Percentiles rank a stretch among this genome's conserved stretches.
Evolutionary conservation across 2,797 vertebrate genomes (phyloP).

Genomic region (Valencia hispanica): DNA sequence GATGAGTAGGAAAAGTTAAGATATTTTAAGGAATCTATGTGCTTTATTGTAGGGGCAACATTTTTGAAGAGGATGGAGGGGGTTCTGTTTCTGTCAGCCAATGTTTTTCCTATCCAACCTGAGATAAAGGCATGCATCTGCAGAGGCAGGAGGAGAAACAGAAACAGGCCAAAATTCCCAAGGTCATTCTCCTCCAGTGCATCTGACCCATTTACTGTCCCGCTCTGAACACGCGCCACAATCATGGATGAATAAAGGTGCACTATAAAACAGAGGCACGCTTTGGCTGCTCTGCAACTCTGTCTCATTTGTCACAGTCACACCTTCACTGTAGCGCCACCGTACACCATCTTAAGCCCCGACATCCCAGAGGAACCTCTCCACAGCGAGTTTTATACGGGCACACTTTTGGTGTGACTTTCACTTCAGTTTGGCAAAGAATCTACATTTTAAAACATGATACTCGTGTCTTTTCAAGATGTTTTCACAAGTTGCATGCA

Average conservation of each 20-base stretch:
- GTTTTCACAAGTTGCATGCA: too few relatives aligned
- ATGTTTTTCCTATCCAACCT: neutral
- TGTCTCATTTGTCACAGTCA: slow-evolving; percentile 28
- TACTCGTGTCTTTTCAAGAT: too few relatives aligned
- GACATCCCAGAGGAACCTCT: slow-evolving; percentile 32
- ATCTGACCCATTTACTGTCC: slow-evolving; percentile 78
- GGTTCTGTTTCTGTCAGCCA: slow-evolving; percentile 8
- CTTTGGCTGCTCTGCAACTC: slow-evolving; percentile 38
- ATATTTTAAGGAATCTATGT: neutral
- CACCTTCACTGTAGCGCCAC: slow-evolving; percentile 5
- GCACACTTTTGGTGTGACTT: slow-evolving; percentile 9
- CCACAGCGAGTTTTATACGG: slow-evolving; percentile 10
- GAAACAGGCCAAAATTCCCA: slow-evolving; percentile 79
- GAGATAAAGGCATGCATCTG: slow-evolving; percentile 55
- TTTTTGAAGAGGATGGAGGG: neutral
- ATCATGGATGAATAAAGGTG: slow-evolving; percentile 60
- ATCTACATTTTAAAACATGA: too few relatives aligned
- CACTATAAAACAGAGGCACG: slow-evolving; percentile 16
- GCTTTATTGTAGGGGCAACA: neutral
- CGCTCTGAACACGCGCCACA: slow-evolving; percentile 36
- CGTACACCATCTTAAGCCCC: slow-evolving; percentile 6
- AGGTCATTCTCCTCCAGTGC: slow-evolving; percentile 73
- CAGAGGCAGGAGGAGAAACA: slow-evolving; percentile 60
- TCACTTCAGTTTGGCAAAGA: neutral
- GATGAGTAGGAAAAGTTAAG: neutral